Percentiles rank a stretch among this genome's conserved stretches.
These are phyloP conservation scores for Steinernema hermaphroditum DNA, from an alignment of 2,888 invertebrate genomes.

Conservation along the genomic window DNA sequence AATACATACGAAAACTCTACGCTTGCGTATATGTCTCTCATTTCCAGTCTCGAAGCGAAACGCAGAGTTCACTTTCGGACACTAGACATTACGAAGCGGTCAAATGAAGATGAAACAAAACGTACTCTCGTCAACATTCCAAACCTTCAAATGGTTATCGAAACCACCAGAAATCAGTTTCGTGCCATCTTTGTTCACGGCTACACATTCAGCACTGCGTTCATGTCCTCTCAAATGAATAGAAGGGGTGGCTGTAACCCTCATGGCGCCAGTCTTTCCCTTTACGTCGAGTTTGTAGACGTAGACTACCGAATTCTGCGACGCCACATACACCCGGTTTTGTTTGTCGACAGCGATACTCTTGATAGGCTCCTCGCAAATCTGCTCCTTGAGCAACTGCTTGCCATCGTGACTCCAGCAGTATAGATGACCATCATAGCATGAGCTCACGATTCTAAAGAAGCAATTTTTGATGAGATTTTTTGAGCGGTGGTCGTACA, in stretches of 20 bases:
- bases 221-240: slow-evolving; percentile 87
- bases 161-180: slow-evolving; percentile 69
- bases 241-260: slow-evolving; percentile 74
- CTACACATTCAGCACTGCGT: slow-evolving; percentile 84
- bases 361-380: slow-evolving; percentile 42
- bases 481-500: slow-evolving; percentile 41
- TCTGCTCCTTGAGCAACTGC: slow-evolving; percentile 44
- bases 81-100: no score
- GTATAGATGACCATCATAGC: slow-evolving; percentile 58
- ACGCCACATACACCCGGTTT: slow-evolving; percentile 47
- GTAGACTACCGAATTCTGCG: slow-evolving; percentile 55
- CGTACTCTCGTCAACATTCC: slow-evolving; percentile 65
- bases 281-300: slow-evolving; percentile 40
- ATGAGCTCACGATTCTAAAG: slow-evolving; percentile 60
- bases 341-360: slow-evolving; percentile 39
- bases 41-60: no score
- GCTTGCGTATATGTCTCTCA: no score
- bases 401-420: slow-evolving; percentile 47
- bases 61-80: no score
- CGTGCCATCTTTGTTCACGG: slow-evolving; percentile 75
- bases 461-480: neutral
- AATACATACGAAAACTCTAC: no score
- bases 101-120: no score
- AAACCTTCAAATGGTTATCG: slow-evolving; percentile 69
- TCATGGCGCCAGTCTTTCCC: slow-evolving; percentile 19